Conservation (phyloP, 2,113 vertebrate species). For the Forbesichthys papilliferus region DNA sequence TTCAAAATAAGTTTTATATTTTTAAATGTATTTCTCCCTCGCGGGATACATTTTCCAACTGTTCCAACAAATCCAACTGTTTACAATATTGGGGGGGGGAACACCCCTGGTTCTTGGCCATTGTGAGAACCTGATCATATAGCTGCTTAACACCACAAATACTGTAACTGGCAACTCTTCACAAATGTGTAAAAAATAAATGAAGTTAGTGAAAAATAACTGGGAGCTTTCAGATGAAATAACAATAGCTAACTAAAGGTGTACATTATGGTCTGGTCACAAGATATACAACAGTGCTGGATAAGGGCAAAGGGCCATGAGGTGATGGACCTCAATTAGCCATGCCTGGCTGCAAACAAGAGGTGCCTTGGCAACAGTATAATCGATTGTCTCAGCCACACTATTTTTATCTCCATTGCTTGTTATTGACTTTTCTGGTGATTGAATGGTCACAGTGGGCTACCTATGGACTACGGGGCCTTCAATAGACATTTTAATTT, state of each 20-base stretch:
- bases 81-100: too few relatives aligned
- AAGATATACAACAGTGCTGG: neutral
- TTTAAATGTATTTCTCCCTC: too few relatives aligned
- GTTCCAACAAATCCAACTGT: too few relatives aligned
- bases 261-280: neutral
- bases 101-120: too few relatives aligned
- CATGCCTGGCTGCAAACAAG: conserved; percentile 23
- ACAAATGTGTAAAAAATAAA: too few relatives aligned
- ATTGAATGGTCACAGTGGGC: neutral
- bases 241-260: neutral
- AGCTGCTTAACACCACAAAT: too few relatives aligned
- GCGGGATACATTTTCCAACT: too few relatives aligned
- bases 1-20: too few relatives aligned
- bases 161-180: too few relatives aligned
- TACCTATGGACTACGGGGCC: neutral
- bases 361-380: conserved; percentile 12
- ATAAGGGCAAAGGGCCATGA: conserved; percentile 29
- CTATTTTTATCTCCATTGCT: conserved; percentile 11
- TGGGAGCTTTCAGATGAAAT: neutral
- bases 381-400: conserved; percentile 23
- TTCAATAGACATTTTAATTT: neutral
- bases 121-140: too few relatives aligned
- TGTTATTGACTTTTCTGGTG: conserved; percentile 1
- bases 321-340: conserved; percentile 52
- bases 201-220: neutral